Conservation (phyloP, 2,797 vertebrate species). For the Gila robusta region DNA sequence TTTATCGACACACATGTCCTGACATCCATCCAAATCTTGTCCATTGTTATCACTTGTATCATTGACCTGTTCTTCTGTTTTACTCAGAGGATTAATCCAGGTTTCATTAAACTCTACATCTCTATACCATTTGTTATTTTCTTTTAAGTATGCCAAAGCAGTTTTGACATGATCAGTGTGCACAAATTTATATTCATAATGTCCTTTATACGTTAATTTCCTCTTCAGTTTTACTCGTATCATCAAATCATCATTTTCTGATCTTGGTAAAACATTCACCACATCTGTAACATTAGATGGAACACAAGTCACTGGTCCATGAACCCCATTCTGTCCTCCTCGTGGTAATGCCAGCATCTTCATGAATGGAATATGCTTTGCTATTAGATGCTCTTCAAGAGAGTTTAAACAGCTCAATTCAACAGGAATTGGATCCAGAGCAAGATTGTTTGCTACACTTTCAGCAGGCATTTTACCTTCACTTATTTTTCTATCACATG, state of each 20-base stretch:
- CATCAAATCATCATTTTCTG: too few species aligned
- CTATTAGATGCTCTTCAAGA: conserved; percentile 44
- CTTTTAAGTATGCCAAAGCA: too few species aligned
- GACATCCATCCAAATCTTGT: not conserved
- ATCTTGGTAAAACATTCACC: too few species aligned
- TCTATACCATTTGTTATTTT: too few species aligned
- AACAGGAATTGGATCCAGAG: not conserved
- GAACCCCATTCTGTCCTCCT: conserved; percentile 28
- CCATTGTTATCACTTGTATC: not conserved
- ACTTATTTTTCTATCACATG: too few species aligned
- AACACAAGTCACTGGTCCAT: conserved; percentile 36
- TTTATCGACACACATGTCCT: not conserved
- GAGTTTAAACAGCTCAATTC: conserved; percentile 37
- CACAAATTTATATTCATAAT: too few species aligned
- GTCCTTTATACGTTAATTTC: too few species aligned
- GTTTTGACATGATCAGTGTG: too few species aligned
- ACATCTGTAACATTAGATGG: too few species aligned
- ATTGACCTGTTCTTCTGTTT: not conserved
- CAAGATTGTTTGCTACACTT: not conserved
- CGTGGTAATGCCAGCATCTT: conserved; percentile 42
- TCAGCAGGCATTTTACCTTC: too few species aligned
- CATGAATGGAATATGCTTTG: conserved; percentile 39
- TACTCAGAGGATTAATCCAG: conserved; percentile 35
- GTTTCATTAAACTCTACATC: conserved; percentile 37
- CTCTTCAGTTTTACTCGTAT: too few species aligned